Evolutionary conservation across 2,888 invertebrate species (phyloP).

Genomic region (Zeuzera pyrina): DNA sequence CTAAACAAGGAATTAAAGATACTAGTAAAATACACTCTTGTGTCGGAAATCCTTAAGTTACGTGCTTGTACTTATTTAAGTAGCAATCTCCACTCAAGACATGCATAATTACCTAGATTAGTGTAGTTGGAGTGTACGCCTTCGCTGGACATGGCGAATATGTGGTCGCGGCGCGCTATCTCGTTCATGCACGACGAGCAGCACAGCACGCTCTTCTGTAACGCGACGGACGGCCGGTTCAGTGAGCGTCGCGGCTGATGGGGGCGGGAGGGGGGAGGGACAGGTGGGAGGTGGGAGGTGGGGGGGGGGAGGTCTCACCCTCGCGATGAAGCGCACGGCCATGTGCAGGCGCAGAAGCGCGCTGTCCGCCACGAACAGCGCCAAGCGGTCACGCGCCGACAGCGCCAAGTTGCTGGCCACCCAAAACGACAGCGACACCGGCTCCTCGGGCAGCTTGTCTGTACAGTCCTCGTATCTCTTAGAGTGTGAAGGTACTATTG

Average conservation of each 20-base stretch:
- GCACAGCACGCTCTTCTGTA: conserved; percentile 39
- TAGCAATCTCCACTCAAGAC: no score
- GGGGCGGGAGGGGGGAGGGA: no score
- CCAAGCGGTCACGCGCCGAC: conserved; percentile 41
- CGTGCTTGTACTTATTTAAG: no score
- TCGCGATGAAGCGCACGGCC: conserved; percentile 37
- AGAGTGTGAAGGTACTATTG: no score
- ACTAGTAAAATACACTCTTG: no score
- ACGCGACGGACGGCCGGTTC: no score
- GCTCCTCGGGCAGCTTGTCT: conserved; percentile 44
- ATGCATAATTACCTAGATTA: conserved; percentile 41
- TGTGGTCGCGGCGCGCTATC: conserved; percentile 42
- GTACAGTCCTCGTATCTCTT: conserved; percentile 5
- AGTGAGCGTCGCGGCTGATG: no score
- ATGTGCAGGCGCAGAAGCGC: conserved; percentile 53
- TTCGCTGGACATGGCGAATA: conserved; percentile 58
- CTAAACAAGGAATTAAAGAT: no score
- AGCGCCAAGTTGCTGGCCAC: conserved; percentile 58
- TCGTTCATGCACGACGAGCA: conserved; percentile 38
- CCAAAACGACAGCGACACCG: conserved; percentile 63
- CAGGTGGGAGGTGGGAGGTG: neutral
- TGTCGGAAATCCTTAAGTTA: no score
- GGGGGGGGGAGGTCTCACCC: conserved; percentile 21
- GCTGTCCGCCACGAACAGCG: conserved; percentile 47
- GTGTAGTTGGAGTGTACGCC: conserved; percentile 59